Evolutionary conservation across 2,797 vertebrate genomes (phyloP), one percentile per base, ranked within the genome.

Genomic region (Huso huso): DNA sequence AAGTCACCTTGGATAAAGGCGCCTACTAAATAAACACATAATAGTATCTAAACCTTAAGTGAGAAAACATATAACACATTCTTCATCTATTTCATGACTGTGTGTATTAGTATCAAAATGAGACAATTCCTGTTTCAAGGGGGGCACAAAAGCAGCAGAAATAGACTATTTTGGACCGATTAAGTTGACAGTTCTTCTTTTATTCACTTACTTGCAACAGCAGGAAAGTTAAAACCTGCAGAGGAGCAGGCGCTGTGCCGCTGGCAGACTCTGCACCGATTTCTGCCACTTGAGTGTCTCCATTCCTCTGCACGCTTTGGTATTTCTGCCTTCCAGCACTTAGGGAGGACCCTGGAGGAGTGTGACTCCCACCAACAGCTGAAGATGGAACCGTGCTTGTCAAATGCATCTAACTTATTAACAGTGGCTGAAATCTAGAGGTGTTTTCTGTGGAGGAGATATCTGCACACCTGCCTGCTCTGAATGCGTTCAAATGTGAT

Each of bases 201-300:
- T 37, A 37, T 37, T 37, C 5, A 37, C 37, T 37, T 37, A 4
- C 37, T 37, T 75, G 74, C 76, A 81, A 78, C 80, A 84, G 55
- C 12, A 58, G 55, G 55, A 58, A 7, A n/a, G 55, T 6, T 11
- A 13, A 13, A 58, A 58, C 55, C n/a, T 15, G 55, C 12, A 58
- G n/a, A 7, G 15, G 55, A n/a, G 12, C 10, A 11, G 78, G 75
- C 82, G 74, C 73, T 78, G 74, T 72, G 80, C 76, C 68, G 66
- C 78, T 76, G 76, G 78, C 63, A 71, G 73, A 70, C 73, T 70
- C 57, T 64, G 77, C 71, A 71, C 51, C 49, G 49, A 59, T 76
- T 76, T 72, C 78, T 78, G 76, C 78, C 76, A 79, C 77, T 76
- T 78, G 75, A 71, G 71, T 74, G 73, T 76, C 79, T 49, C 70